A percentile compares a stretch with the other conserved stretches of the same genome.
Evolutionary conservation across 2,113 vertebrate genomes (phyloP).

Genomic region (Perca fluviatilis): DNA sequence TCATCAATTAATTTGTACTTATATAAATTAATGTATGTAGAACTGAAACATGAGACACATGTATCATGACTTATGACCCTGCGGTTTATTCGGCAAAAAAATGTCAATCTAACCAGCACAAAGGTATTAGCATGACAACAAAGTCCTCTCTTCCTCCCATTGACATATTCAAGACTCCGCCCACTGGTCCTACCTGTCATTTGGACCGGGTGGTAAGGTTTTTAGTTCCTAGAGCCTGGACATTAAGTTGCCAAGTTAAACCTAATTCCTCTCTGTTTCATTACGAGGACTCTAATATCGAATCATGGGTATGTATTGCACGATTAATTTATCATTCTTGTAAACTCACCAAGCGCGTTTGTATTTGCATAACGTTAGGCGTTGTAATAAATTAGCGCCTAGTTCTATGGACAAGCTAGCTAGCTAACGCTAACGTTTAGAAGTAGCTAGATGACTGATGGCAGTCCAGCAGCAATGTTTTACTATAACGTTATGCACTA

Average conservation of each 20-base stretch:
- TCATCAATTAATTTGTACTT: background rate
- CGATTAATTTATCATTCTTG: background rate
- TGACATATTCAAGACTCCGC: conserved; percentile 8
- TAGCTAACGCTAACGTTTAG: conserved; percentile 25
- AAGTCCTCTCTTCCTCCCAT: background rate
- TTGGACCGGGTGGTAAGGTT: conserved; percentile 18
- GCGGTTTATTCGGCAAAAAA: background rate
- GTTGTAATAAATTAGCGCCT: background rate
- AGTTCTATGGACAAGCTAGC: conserved; percentile 10
- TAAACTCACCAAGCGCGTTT: background rate
- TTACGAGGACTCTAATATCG: background rate
- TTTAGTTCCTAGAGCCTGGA: conserved; percentile 42
- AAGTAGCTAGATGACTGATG: background rate
- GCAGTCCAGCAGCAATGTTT: background rate
- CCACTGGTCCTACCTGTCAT: conserved; percentile 45
- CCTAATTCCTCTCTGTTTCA: background rate
- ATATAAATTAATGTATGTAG: background rate
- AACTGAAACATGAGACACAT: background rate
- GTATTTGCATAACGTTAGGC: background rate
- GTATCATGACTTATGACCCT: background rate
- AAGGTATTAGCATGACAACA: no score
- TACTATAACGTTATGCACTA: rapidly evolving
- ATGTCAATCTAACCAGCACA: background rate
- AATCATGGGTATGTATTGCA: conserved; percentile 74
- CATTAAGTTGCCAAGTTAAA: conserved; percentile 4